phyloP scores from a whole-genome alignment of 2,113 vertebrate genomes.

The Planiliza haematocheilus region DNA sequence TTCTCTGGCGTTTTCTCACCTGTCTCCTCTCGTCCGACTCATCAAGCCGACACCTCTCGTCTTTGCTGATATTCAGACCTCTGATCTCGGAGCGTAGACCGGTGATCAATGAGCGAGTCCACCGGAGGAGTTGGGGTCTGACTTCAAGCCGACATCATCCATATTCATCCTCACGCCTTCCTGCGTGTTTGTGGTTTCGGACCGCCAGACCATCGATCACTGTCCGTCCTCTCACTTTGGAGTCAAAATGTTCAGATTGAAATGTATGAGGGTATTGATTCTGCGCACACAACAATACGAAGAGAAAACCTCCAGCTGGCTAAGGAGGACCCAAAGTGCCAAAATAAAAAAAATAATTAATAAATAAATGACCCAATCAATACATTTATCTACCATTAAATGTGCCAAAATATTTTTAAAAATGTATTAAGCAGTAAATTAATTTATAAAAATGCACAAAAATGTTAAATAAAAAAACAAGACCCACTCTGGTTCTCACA shows the following conservation, averaged over 20 bases:
- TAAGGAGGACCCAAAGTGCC: no score
- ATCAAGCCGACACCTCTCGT: constrained; percentile 22
- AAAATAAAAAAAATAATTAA: no score
- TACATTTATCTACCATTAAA: no score
- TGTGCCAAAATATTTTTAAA: no score
- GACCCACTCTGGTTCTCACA: no score
- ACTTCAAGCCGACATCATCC: constrained; percentile 24
- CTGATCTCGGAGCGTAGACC: no score
- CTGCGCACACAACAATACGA: constrained; percentile 22
- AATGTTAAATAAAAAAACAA: no score
- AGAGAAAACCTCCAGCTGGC: not conserved
- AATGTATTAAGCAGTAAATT: no score
- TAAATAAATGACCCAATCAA: no score
- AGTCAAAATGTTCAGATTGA: constrained; percentile 67
- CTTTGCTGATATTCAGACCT: constrained; percentile 46
- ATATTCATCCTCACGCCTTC: constrained; percentile 49
- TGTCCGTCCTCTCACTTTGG: constrained; percentile 48
- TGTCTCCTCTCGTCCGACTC: not conserved
- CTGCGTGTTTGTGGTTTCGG: not conserved
- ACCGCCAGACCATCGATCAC: constrained; percentile 61
- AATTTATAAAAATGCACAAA: no score
- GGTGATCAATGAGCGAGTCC: constrained; percentile 64
- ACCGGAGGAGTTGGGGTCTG: constrained; percentile 9
- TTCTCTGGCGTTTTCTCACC: no score
- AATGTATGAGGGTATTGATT: constrained; percentile 73